phyloP scores from a whole-genome alignment of 2,113 vertebrate species.

The Zosterops borbonicus region DNA sequence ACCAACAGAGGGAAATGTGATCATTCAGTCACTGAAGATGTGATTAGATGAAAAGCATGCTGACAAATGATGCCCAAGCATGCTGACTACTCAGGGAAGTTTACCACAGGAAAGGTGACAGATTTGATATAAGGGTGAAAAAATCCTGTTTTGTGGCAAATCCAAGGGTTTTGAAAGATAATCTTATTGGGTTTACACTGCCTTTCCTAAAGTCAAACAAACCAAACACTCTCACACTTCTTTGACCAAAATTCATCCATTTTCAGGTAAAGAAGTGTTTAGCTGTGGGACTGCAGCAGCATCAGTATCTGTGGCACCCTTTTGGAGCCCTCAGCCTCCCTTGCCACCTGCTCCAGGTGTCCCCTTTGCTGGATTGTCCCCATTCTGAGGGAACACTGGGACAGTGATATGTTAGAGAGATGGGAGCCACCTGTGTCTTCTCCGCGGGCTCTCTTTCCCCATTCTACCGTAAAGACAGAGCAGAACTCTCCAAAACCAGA shows the following conservation, averaged over 20 bases:
- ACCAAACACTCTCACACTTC: background rate
- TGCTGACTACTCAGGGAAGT: background rate
- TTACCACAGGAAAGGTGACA: background rate
- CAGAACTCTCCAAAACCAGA: background rate
- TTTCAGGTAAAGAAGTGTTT: background rate
- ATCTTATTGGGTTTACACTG: background rate
- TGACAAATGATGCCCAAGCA: background rate
- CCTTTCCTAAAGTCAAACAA: background rate
- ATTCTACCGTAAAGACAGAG: background rate
- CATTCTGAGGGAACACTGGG: accelerated
- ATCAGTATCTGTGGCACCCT: background rate
- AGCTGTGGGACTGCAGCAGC: background rate
- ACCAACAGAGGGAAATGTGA: background rate
- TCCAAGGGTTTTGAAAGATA: background rate
- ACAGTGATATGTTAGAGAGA: background rate
- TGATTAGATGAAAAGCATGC: background rate
- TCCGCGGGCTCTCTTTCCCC: background rate
- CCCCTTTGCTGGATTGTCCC: background rate
- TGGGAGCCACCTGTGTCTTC: background rate
- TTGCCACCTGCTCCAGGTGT: background rate
- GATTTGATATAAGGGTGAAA: background rate
- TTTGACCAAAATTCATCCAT: background rate
- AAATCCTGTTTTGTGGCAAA: background rate
- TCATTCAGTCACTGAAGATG: background rate
- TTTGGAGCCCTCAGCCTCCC: background rate